Evolutionary conservation across 1,140 invertebrate species (phyloP), one percentile per base, ranked within the genome.

Genomic region (Tyrophagus putrescentiae): DNA sequence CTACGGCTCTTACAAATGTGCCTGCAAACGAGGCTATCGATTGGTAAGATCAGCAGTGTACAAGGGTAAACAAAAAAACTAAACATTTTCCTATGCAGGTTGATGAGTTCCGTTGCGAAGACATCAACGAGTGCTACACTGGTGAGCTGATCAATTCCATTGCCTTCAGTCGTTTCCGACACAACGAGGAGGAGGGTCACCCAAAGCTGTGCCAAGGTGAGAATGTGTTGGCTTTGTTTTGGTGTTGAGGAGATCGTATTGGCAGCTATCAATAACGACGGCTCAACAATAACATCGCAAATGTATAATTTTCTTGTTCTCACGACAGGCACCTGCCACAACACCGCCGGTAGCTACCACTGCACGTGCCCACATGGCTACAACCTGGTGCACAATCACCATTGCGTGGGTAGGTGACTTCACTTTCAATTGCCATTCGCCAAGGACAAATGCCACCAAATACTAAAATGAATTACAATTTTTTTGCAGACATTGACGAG

Each of bases 281-380:
- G n/a, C n/a, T n/a, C n/a, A n/a, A n/a, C n/a, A n/a, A n/a, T n/a
- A n/a, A n/a, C n/a, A n/a, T n/a, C n/a, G n/a, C n/a, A n/a, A n/a
- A n/a, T n/a, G n/a, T n/a, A n/a, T n/a, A n/a, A n/a, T n/a, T n/a
- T n/a, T n/a, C n/a, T n/a, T n/a, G n/a, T n/a, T n/a, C n/a, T n/a
- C n/a, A n/a, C n/a, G n/a, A n/a, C n/a, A n/a, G n/a, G n/a, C n/a
- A n/a, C 29, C 33, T 95, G 91, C 72, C 81, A 84, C 54, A 96
- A 96, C 69, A 83, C 83, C 21, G 80, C 84, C 34, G 92, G 92
- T 50, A 86, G 87, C 28, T 95, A 94, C 73, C 83, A 82, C 59
- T 96, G 92, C 68, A 85, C 87, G 66, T 96, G 92, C 67, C 78
- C 82, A 64, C 68, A 79, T 64, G 88, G 89, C 44, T 92, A 92